Conservation (phyloP, 2,888 invertebrate genomes). For the Drosophila histrio region DNA sequence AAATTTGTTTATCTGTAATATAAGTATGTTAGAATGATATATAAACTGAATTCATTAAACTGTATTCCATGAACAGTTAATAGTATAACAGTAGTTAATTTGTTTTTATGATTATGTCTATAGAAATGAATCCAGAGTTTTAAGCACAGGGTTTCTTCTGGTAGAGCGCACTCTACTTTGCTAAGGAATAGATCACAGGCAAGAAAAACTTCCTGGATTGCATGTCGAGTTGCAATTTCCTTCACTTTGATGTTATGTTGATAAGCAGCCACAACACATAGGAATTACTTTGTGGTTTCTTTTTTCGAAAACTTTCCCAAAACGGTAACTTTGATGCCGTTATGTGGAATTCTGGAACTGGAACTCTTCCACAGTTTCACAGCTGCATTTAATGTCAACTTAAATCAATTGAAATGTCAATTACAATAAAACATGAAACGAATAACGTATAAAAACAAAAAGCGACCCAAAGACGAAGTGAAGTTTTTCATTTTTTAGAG, state of each 20-base stretch:
- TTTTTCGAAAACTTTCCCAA: constrained; percentile 2
- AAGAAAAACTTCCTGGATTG: not conserved
- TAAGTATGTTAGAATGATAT: too few species aligned
- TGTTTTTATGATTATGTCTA: too few species aligned
- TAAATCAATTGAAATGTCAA: constrained; percentile 76
- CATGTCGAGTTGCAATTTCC: constrained; percentile 6
- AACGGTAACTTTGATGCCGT: constrained; percentile 9
- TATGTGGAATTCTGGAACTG: constrained; percentile 15
- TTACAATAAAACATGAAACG: constrained; percentile 68
- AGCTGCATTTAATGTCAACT: constrained; percentile 71
- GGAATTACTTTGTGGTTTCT: not conserved
- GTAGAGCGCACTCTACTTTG: not conserved
- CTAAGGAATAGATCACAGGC: not conserved
- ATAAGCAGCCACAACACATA: not conserved
- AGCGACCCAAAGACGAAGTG: constrained; percentile 6
- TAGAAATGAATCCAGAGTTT: too few species aligned
- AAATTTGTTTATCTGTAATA: too few species aligned
- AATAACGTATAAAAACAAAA: constrained; percentile 28
- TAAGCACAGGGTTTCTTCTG: not conserved
- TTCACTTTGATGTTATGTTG: not conserved
- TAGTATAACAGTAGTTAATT: too few species aligned
- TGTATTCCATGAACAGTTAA: too few species aligned
- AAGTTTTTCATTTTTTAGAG: constrained; percentile 33
- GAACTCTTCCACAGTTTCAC: constrained; percentile 16
- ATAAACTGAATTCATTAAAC: too few species aligned